Conservation (phyloP, 2,888 invertebrate genomes). For the Dryobota labecula region DNA sequence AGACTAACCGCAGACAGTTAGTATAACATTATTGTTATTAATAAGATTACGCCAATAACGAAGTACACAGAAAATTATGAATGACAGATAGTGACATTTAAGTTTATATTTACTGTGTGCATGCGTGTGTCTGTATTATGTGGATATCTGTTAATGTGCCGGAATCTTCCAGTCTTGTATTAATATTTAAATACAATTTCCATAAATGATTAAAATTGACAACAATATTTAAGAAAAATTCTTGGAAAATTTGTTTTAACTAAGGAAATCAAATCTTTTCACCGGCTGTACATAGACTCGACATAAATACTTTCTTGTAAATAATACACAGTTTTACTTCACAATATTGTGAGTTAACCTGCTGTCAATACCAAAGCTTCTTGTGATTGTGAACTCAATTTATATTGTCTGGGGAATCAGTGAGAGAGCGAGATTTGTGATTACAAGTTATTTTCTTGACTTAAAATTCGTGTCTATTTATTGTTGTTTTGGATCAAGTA, state of each 20-base stretch:
- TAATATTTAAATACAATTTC: constrained; percentile 4
- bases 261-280: background rate
- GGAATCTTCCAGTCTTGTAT: background rate
- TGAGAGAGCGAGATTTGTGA: background rate
- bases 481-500: background rate
- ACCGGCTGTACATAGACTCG: background rate
- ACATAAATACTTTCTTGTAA: constrained; percentile 15
- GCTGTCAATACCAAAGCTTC: constrained; percentile 36
- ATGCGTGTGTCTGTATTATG: no score
- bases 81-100: no score
- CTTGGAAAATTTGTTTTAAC: background rate
- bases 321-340: background rate
- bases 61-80: no score
- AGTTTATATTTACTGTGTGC: no score
- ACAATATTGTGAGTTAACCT: constrained; percentile 20
- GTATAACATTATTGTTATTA: no score
- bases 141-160: no score
- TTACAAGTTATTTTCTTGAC: background rate
- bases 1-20: no score
- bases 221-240: background rate
- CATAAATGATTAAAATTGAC: background rate
- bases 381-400: constrained; percentile 42
- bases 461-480: background rate
- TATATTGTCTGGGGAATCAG: constrained; percentile 17
- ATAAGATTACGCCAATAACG: no score